Evolutionary conservation across 2,113 vertebrate genomes (phyloP), one percentile per base, ranked within the genome.

Genomic region (Camarhynchus parvulus): DNA sequence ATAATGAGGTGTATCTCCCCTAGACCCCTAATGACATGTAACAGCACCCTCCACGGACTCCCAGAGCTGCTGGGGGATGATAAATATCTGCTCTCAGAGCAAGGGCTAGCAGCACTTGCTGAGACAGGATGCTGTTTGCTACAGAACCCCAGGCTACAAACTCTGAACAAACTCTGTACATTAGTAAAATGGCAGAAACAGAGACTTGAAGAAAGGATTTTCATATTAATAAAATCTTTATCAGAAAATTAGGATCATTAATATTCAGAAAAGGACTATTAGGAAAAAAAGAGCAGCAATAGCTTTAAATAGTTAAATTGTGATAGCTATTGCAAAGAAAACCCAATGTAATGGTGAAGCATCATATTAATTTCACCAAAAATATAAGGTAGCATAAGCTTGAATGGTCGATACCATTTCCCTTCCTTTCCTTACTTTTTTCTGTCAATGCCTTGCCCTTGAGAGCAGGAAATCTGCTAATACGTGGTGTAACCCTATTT

Each of bases 391-490:
- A 72, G 59, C 64, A 55, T 52, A 79, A 87, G 79, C 20, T 33
- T 49, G 15, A 7, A 6, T n/a, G 16, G 10, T 39, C 83, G 18
- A 62, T 69, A 70, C 44, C 41, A 62, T 73, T 92, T 68, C 23
- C 28, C 18, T 62, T 92, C 59, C 75, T 83, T 80, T 74, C 19
- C 28, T 14, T 55, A 82, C 30, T 78, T 70, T 56, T 64, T 50
- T 58, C 62, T 66, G 15, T 77, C 66, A 82, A 15, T 49, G 21
- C 37, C 19, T 77, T 81, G n/a, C 55, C 41, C 67, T 30, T 35
- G 33, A 85, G 47, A 86, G 33, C 35, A 95, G 84, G 75, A 94
- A 95, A 94, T 72, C 39, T 84, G 55, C 41, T 95, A 89, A 83
- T 64, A 70, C 25, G 13, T 28, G 17, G 33, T 66, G 63, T 93